These are phyloP conservation scores for Dinocampus coccinellae DNA, from an alignment of 2,888 invertebrate genomes.

Conservation along the genomic window DNA sequence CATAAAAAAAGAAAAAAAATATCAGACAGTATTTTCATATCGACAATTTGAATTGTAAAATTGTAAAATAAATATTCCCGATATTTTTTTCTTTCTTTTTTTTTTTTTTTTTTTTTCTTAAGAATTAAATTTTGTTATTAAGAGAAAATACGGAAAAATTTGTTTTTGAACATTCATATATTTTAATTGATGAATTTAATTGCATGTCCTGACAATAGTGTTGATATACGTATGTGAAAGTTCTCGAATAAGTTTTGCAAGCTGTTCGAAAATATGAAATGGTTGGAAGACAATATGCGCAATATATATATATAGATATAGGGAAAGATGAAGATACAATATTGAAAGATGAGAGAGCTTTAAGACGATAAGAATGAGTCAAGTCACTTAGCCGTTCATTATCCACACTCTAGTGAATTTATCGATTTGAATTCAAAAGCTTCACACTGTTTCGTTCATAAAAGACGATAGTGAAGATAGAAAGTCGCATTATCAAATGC, in stretches of 20 bases:
- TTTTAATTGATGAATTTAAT: too few relatives aligned
- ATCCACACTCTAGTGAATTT: conserved; percentile 19
- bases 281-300: not conserved
- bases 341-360: conserved; percentile 6
- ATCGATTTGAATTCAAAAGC: conserved; percentile 21
- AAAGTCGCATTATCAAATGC: conserved; percentile 5
- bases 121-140: too few relatives aligned
- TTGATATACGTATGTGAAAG: not conserved
- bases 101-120: too few relatives aligned
- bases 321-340: not conserved
- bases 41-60: not conserved
- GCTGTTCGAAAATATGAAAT: not conserved
- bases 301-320: not conserved
- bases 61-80: not conserved
- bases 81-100: too few relatives aligned
- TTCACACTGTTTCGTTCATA: not conserved
- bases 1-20: not conserved
- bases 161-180: too few relatives aligned
- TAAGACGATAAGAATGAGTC: not conserved
- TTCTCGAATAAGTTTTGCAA: not conserved
- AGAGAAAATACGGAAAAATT: too few relatives aligned
- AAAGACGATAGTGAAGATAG: not conserved
- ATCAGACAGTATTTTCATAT: not conserved
- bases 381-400: conserved; percentile 26
- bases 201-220: too few relatives aligned